phyloP scores from a whole-genome alignment of 2,888 invertebrate species.

The Ophonus ardosiacus region DNA sequence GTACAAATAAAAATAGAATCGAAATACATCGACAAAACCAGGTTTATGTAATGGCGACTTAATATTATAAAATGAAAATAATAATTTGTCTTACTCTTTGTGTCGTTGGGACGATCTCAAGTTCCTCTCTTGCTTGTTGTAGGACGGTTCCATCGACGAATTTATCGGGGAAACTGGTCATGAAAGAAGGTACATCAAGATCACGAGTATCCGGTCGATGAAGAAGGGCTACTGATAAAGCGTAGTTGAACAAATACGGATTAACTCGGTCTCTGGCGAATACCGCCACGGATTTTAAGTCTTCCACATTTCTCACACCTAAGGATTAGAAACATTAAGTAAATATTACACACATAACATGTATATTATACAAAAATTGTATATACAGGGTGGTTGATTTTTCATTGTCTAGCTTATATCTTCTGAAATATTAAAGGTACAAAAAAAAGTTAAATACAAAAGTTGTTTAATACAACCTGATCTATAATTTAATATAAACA shows the following conservation, averaged over 20 bases:
- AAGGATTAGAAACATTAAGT: slow-evolving; percentile 51
- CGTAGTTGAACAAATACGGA: slow-evolving; percentile 89
- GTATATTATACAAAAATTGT: too few relatives aligned
- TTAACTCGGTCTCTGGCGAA: slow-evolving; percentile 87
- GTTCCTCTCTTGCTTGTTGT: slow-evolving; percentile 84
- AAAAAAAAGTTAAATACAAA: too few relatives aligned
- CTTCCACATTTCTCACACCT: slow-evolving; percentile 85
- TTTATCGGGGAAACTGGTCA: slow-evolving; percentile 89
- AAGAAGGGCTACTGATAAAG: slow-evolving; percentile 85
- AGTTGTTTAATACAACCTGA: too few relatives aligned
- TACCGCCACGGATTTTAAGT: slow-evolving; percentile 84
- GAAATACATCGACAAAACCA: too few relatives aligned
- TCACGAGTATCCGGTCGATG: slow-evolving; percentile 86
- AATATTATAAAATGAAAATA: slow-evolving; percentile 67
- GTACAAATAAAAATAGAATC: too few relatives aligned
- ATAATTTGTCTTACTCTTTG: slow-evolving; percentile 78
- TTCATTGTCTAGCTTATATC: too few relatives aligned
- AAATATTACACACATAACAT: not conserved
- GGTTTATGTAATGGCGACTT: too few relatives aligned
- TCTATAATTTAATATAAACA: too few relatives aligned
- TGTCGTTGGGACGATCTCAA: slow-evolving; percentile 80
- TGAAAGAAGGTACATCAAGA: slow-evolving; percentile 84
- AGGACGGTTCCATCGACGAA: slow-evolving; percentile 88
- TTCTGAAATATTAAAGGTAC: too few relatives aligned
- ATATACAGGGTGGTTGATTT: too few relatives aligned